These are phyloP conservation scores for Pyrrhosoma nymphula DNA, from an alignment of 2,888 invertebrate genomes.

Conservation along the genomic window DNA sequence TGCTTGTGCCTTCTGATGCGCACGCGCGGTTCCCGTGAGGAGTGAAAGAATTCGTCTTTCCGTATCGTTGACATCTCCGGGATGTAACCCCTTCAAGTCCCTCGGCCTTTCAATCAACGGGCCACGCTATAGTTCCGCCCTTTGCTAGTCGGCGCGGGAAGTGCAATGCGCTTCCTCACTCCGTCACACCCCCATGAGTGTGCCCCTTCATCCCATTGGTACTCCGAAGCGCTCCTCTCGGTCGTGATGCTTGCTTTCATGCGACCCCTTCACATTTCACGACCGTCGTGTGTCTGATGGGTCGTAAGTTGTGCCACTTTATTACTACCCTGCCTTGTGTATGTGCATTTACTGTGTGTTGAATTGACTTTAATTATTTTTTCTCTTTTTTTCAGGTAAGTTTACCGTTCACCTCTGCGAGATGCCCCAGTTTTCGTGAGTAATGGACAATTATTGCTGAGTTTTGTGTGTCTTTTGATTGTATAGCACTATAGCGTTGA, in stretches of 20 bases:
- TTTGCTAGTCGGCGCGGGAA: too few species aligned
- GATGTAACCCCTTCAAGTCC: too few species aligned
- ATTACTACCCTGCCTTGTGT: too few species aligned
- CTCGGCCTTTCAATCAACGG: too few species aligned
- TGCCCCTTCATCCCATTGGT: not conserved
- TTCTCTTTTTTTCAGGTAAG: constrained; percentile 10
- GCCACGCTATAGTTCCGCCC: too few species aligned
- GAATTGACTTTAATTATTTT: not conserved
- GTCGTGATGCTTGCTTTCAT: not conserved
- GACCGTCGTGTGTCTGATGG: not conserved
- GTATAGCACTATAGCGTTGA: too few species aligned
- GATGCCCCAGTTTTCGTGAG: not conserved
- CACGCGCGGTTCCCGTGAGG: not conserved
- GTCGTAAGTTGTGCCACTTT: not conserved
- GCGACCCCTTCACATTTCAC: constrained; percentile 7
- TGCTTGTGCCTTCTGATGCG: not conserved
- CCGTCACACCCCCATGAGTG: not conserved
- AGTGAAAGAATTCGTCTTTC: not conserved
- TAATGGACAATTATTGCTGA: not conserved
- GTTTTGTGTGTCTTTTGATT: too few species aligned
- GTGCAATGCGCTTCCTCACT: too few species aligned
- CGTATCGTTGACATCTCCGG: not conserved
- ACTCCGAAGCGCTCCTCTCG: not conserved
- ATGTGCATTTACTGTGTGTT: too few species aligned
- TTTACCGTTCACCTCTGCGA: not conserved